A percentile compares a stretch with the other conserved stretches of the same genome.
Evolutionary conservation across 1,140 invertebrate genomes (phyloP).

Genomic region (Mactra quadrangularis): DNA sequence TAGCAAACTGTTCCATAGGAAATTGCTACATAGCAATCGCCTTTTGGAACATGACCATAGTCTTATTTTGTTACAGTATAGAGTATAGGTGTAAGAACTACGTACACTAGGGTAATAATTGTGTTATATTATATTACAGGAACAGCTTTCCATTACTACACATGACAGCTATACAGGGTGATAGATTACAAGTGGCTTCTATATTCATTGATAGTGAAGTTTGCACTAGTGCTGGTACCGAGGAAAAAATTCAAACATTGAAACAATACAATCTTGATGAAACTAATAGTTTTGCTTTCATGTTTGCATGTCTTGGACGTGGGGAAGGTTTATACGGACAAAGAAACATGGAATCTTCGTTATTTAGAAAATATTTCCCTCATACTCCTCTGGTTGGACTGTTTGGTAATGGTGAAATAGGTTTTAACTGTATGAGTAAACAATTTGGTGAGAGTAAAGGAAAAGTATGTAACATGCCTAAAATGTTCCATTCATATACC

Average conservation of each 20-base stretch:
- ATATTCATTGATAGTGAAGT: slow-evolving; percentile 75
- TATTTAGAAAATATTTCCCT: slow-evolving; percentile 87
- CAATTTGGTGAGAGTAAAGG: background rate
- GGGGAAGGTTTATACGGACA: slow-evolving; percentile 82
- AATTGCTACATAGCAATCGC: too few relatives aligned
- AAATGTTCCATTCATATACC: slow-evolving; percentile 81
- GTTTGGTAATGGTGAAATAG: slow-evolving; percentile 87
- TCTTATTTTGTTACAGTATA: too few relatives aligned
- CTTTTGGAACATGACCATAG: too few relatives aligned
- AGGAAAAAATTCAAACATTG: slow-evolving; percentile 76
- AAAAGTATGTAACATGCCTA: slow-evolving; percentile 55
- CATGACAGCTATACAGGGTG: slow-evolving; percentile 36
- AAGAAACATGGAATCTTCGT: slow-evolving; percentile 85
- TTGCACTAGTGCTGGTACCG: slow-evolving; percentile 67
- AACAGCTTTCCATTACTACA: slow-evolving; percentile 19
- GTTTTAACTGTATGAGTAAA: slow-evolving; percentile 75
- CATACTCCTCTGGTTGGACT: slow-evolving; percentile 86
- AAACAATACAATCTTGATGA: slow-evolving; percentile 79
- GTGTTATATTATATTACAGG: background rate
- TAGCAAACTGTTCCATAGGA: too few relatives aligned
- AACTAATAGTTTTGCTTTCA: slow-evolving; percentile 85
- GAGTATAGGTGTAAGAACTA: too few relatives aligned
- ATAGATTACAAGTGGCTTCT: slow-evolving; percentile 68
- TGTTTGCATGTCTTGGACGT: slow-evolving; percentile 87
- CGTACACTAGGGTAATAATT: too few relatives aligned